Conservation (phyloP, 2,113 vertebrate genomes). For the Turnix velox region DNA sequence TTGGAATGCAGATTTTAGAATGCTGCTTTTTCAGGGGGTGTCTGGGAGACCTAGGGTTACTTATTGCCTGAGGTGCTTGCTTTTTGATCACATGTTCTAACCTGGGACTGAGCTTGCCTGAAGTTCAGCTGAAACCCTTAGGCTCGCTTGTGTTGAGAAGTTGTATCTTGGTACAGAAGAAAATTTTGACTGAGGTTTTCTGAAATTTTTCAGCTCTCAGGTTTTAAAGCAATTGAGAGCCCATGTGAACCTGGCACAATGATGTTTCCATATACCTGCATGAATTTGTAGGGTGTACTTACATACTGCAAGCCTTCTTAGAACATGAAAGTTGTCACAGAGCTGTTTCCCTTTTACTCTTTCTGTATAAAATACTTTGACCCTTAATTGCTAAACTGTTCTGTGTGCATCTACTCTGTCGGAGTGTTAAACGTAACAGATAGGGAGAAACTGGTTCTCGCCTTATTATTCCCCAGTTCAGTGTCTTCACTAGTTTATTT, state of each 20-base stretch:
- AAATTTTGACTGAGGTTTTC: not conserved
- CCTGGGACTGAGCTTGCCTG: not conserved
- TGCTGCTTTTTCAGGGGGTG: not conserved
- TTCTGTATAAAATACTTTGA: not conserved
- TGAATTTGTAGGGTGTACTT: not conserved
- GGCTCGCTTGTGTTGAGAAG: not conserved
- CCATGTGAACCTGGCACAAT: not conserved
- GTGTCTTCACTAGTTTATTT: not conserved
- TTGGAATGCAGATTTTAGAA: not conserved
- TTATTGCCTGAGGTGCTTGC: rapidly evolving
- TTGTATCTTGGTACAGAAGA: not conserved
- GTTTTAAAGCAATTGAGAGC: not conserved
- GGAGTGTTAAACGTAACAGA: not conserved
- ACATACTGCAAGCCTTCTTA: not conserved
- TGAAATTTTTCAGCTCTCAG: not conserved
- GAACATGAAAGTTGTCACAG: not conserved
- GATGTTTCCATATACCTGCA: not conserved
- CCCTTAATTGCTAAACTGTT: not conserved
- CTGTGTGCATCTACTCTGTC: not conserved
- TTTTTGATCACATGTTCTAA: not conserved
- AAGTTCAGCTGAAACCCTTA: not conserved
- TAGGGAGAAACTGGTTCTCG: not conserved
- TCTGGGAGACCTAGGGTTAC: not conserved
- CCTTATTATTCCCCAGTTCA: not conserved
- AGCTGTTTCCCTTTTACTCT: not conserved